Evolutionary conservation across 2,113 vertebrate genomes (phyloP).

Genomic region (Podocnemis expansa): DNA sequence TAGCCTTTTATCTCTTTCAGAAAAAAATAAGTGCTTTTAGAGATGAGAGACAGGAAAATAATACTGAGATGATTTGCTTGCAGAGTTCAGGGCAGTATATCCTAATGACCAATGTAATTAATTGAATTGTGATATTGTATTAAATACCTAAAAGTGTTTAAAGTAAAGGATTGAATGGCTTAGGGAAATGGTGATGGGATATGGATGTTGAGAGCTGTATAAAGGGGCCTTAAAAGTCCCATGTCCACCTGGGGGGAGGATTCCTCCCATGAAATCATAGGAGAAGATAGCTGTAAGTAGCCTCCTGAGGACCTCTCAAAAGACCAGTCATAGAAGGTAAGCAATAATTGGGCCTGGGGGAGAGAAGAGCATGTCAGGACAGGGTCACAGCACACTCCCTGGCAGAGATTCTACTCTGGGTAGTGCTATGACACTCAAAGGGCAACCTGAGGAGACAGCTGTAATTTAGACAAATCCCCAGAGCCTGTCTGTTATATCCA

Average conservation of each 20-base stretch:
- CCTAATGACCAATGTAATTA: neutral
- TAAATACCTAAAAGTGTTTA: neutral
- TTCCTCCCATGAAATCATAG: neutral
- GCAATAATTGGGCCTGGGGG: neutral
- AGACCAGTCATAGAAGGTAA: neutral
- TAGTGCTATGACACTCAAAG: neutral
- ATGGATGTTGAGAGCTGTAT: neutral
- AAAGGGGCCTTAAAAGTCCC: neutral
- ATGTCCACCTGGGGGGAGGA: neutral
- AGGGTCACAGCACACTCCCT: neutral
- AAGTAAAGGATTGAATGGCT: neutral
- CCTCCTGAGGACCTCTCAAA: neutral
- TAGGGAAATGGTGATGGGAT: neutral
- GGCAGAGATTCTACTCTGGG: neutral
- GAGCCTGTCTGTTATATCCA: neutral
- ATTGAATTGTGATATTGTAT: neutral
- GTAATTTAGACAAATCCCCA: neutral
- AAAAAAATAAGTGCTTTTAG: neutral
- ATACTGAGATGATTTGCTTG: conserved; percentile 34
- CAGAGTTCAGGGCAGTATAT: conserved; percentile 7
- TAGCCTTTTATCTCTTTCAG: neutral
- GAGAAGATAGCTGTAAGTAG: neutral
- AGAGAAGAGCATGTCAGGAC: neutral
- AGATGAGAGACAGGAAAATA: conserved; percentile 5
- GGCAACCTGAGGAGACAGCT: neutral